A percentile compares a stretch with the other conserved stretches of the same genome.
phyloP scores from a whole-genome alignment of 2,113 vertebrate species.

The Rhinogobius similis region DNA sequence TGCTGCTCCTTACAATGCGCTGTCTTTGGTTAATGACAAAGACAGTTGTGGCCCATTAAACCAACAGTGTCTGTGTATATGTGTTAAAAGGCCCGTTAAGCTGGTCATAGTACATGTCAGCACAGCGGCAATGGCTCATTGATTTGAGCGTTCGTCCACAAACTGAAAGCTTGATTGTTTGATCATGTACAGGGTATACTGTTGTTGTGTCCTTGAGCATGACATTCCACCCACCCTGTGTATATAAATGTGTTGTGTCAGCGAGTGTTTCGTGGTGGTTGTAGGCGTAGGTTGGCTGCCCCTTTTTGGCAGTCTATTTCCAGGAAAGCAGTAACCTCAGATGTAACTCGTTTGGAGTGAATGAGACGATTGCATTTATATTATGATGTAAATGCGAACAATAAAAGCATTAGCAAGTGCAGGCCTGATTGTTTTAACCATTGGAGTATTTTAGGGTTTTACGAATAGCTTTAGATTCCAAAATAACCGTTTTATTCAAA shows the following conservation, averaged over 20 bases:
- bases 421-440: too few species aligned
- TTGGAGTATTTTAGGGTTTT: too few species aligned
- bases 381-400: too few species aligned
- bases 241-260: neutral
- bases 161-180: neutral
- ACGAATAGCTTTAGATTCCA: too few species aligned
- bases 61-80: neutral
- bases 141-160: neutral
- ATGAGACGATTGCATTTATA: neutral
- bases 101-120: neutral
- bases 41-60: neutral
- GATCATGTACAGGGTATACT: neutral
- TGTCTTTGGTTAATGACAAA: slow-evolving; percentile 1
- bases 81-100: neutral
- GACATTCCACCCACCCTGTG: neutral
- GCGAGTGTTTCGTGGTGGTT: neutral
- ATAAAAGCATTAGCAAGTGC: too few species aligned
- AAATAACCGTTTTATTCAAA: too few species aligned
- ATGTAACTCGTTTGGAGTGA: neutral
- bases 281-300: neutral
- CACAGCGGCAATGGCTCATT: neutral
- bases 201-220: neutral
- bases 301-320: neutral
- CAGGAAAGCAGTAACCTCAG: neutral
- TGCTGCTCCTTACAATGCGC: slow-evolving; percentile 16